Conservation (phyloP, 1,140 invertebrate species). For the Pseudomyrmex cubaensis region DNA sequence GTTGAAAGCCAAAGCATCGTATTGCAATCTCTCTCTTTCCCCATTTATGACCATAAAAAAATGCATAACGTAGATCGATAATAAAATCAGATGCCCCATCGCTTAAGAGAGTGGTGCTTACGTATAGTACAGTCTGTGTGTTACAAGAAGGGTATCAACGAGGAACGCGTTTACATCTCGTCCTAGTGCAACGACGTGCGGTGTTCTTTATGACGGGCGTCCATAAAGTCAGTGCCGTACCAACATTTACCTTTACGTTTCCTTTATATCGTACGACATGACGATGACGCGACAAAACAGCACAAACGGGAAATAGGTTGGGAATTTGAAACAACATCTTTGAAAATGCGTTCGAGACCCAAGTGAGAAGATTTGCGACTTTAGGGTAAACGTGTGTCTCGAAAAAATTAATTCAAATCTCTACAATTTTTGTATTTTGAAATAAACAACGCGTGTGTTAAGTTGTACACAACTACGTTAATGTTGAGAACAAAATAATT, state of each 20-base stretch:
- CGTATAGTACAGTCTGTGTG: slow-evolving; percentile 16
- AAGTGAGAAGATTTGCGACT: neutral
- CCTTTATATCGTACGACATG: neutral
- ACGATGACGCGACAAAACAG: slow-evolving; percentile 34
- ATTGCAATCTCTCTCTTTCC: neutral
- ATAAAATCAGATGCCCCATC: slow-evolving; percentile 41
- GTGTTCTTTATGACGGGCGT: slow-evolving; percentile 63
- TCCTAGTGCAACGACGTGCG: slow-evolving; percentile 46
- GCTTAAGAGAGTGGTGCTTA: slow-evolving; percentile 21
- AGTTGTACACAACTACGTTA: too few relatives aligned
- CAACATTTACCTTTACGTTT: slow-evolving; percentile 35
- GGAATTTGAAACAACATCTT: neutral
- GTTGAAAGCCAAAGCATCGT: neutral
- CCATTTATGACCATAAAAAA: slow-evolving; percentile 1
- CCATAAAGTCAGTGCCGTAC: slow-evolving; percentile 57
- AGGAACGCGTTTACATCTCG: slow-evolving; percentile 68
- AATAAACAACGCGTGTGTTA: neutral
- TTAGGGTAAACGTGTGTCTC: neutral
- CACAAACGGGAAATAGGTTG: slow-evolving; percentile 24
- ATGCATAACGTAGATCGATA: neutral
- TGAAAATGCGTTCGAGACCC: neutral
- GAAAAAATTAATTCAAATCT: neutral
- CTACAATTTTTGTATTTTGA: neutral
- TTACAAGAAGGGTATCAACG: slow-evolving; percentile 66
- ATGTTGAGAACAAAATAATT: too few relatives aligned